Conservation (phyloP, 2,113 vertebrate species). For the Neotragus pygmaeus region DNA sequence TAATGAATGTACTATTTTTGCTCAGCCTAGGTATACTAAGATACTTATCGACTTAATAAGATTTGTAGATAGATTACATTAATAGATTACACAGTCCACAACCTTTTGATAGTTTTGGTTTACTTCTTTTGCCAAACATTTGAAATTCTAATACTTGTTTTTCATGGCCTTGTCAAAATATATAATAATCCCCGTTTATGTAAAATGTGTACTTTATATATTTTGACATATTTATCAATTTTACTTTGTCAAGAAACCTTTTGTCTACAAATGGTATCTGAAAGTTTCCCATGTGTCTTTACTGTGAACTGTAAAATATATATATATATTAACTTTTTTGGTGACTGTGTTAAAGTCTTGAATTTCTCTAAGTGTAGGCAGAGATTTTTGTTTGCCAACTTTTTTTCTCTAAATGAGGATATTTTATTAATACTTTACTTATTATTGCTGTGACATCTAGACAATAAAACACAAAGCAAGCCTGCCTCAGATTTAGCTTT, state of each 20-base stretch:
- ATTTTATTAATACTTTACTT: slow-evolving; percentile 76
- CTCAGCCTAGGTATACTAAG: neutral
- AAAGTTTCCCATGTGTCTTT: neutral
- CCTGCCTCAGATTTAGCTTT: slow-evolving; percentile 85
- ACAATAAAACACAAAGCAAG: slow-evolving; percentile 84
- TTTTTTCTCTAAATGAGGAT: slow-evolving; percentile 11
- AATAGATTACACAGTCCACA: neutral
- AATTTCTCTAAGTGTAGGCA: neutral
- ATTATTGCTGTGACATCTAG: slow-evolving; percentile 77
- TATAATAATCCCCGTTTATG: neutral
- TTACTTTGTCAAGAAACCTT: neutral
- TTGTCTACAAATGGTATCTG: neutral
- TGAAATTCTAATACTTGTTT: slow-evolving; percentile 12
- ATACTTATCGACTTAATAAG: neutral
- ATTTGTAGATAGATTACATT: neutral
- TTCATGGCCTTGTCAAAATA: neutral
- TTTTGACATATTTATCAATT: neutral
- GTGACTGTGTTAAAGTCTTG: neutral
- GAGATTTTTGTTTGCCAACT: slow-evolving; percentile 7
- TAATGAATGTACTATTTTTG: neutral
- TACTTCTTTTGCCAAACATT: neutral
- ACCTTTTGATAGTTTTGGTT: neutral
- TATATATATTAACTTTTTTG: neutral
- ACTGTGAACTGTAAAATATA: neutral
- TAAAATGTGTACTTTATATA: neutral